These are phyloP conservation scores for Amblyornis subalaris DNA, from an alignment of 2,113 vertebrate species.

Conservation along the genomic window DNA sequence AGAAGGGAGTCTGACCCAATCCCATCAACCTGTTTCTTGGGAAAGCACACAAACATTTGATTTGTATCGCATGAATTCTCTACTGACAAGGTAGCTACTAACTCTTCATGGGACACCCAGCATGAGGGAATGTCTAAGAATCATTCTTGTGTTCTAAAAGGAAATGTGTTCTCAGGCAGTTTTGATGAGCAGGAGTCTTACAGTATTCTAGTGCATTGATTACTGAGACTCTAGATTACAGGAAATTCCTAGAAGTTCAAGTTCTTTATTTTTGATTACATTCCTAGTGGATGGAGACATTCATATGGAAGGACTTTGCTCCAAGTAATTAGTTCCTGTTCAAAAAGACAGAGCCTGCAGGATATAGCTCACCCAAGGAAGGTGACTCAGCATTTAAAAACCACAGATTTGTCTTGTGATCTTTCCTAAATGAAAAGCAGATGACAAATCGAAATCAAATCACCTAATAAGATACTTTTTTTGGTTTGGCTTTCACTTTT, in stretches of 20 bases:
- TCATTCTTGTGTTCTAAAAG: neutral
- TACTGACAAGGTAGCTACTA: neutral
- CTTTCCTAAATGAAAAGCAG: neutral
- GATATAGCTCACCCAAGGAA: neutral
- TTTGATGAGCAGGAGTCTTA: neutral
- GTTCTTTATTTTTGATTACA: neutral
- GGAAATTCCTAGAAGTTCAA: neutral
- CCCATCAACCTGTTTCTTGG: neutral
- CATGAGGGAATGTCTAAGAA: neutral
- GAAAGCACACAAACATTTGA: neutral
- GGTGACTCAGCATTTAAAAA: neutral
- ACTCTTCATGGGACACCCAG: neutral
- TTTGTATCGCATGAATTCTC: neutral
- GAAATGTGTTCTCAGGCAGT: neutral
- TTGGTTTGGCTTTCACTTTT: neutral
- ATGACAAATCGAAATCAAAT: neutral
- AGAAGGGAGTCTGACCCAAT: neutral
- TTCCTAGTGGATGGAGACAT: neutral
- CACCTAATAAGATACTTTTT: fast-evolving
- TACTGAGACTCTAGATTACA: neutral
- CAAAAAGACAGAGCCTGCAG: neutral
- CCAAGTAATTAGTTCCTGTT: neutral
- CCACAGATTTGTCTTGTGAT: neutral
- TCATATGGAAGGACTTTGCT: neutral
- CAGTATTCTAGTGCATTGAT: neutral